Evolutionary conservation across 1,140 invertebrate genomes (phyloP).

Genomic region (Brachionus rubens): DNA sequence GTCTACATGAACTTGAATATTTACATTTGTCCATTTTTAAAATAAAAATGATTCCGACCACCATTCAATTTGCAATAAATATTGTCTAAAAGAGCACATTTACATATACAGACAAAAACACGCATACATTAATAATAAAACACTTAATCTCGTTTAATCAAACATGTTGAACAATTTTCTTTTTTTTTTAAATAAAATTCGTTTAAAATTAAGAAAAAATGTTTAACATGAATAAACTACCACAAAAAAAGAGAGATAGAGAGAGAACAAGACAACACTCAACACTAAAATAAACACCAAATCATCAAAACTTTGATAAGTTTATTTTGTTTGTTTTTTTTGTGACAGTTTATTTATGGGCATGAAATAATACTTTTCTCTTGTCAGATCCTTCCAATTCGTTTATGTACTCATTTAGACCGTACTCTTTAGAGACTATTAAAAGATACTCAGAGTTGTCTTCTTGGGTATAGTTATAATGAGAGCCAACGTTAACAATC

Average conservation of each 20-base stretch:
- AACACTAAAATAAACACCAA: neutral
- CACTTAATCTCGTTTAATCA: too few species aligned
- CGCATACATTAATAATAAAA: too few species aligned
- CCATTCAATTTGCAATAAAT: too few species aligned
- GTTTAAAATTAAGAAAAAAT: too few species aligned
- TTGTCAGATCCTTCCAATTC: slow-evolving; percentile 25
- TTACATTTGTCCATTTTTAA: too few species aligned
- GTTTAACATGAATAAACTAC: neutral
- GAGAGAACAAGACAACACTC: neutral
- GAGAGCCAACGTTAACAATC: slow-evolving; percentile 92
- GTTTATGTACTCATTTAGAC: slow-evolving; percentile 7
- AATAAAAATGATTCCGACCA: too few species aligned
- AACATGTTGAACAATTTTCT: slow-evolving; percentile 45
- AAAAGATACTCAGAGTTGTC: slow-evolving; percentile 96
- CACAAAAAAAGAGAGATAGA: neutral
- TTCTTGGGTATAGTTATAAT: slow-evolving; percentile 91
- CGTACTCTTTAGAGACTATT: slow-evolving; percentile 91
- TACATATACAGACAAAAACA: too few species aligned
- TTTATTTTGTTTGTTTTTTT: too few species aligned
- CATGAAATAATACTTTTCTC: slow-evolving; percentile 29
- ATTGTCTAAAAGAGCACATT: too few species aligned
- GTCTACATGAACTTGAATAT: too few species aligned
- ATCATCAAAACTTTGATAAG: too few species aligned
- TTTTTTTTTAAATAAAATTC: too few species aligned
- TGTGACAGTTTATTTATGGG: slow-evolving; percentile 4